Conservation (phyloP, 2,113 vertebrate genomes). For the Phrynosoma platyrhinos region DNA sequence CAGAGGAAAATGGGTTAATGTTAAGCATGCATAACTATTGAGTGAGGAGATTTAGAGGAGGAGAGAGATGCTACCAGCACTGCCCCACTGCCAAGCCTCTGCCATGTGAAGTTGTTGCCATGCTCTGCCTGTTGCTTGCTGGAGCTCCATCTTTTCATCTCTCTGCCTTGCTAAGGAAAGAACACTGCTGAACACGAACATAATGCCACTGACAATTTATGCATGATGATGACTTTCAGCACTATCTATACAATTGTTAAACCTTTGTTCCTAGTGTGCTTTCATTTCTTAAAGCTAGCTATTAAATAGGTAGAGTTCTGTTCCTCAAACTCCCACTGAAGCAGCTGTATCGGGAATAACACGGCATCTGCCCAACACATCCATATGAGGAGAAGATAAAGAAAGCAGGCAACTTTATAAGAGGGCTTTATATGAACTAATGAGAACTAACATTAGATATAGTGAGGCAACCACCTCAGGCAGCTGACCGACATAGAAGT, state of each 20-base stretch:
- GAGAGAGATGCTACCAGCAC: too few relatives aligned
- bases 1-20: too few relatives aligned
- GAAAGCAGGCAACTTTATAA: not conserved
- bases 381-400: not conserved
- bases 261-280: not conserved
- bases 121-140: too few relatives aligned
- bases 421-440: not conserved
- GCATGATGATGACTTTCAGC: not conserved
- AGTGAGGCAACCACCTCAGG: too few relatives aligned
- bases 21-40: too few relatives aligned
- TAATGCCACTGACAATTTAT: not conserved
- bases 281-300: not conserved
- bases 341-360: constrained; percentile 6
- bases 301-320: not conserved
- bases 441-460: not conserved
- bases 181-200: not conserved
- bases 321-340: not conserved
- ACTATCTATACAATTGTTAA: not conserved
- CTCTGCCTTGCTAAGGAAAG: not conserved
- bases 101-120: too few relatives aligned
- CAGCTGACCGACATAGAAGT: too few relatives aligned
- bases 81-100: too few relatives aligned
- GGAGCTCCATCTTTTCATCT: not conserved
- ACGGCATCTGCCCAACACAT: not conserved
- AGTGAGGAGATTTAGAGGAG: too few relatives aligned